These are phyloP conservation scores for Oreochromis aureus DNA, from an alignment of 2,113 vertebrate genomes.

Conservation along the genomic window DNA sequence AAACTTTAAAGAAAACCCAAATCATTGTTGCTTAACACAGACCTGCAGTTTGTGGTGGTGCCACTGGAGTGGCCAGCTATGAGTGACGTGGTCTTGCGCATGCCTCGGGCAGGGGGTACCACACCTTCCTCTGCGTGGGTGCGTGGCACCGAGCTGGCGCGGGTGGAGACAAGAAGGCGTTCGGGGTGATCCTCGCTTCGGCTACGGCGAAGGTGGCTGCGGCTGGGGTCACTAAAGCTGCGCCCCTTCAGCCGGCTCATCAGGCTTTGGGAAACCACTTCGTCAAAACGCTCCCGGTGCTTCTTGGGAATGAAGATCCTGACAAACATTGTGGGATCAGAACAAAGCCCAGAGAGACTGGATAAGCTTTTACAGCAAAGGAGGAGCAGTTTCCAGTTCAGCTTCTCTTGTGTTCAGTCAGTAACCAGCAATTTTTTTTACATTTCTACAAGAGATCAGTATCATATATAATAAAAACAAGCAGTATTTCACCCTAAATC, in stretches of 20 bases:
- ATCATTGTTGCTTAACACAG: background rate
- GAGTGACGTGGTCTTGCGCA: conserved; percentile 84
- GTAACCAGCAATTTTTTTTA: background rate
- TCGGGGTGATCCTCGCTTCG: conserved; percentile 92
- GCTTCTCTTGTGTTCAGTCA: background rate
- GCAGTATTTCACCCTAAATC: background rate
- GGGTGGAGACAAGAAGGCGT: conserved; percentile 88
- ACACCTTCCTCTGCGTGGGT: conserved; percentile 77
- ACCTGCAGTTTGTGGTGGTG: conserved; percentile 82
- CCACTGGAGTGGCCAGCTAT: conserved; percentile 74
- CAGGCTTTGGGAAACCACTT: conserved; percentile 93
- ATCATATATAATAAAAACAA: background rate
- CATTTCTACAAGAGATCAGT: background rate
- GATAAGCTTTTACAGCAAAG: background rate
- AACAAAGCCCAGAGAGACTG: background rate
- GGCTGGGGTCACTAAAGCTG: conserved; percentile 78
- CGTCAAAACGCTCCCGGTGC: conserved; percentile 93
- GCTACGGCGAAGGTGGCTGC: conserved; percentile 84
- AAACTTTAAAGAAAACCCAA: background rate
- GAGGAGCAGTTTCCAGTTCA: background rate
- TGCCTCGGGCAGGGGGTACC: conserved; percentile 67
- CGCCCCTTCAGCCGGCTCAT: conserved; percentile 89
- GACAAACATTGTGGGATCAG: conserved; percentile 42
- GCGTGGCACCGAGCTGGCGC: conserved; percentile 89
- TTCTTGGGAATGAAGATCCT: conserved; percentile 99